Base-by-base conservation (phyloP, 2,888 invertebrate species). In the Melipona bicolor region DNA sequence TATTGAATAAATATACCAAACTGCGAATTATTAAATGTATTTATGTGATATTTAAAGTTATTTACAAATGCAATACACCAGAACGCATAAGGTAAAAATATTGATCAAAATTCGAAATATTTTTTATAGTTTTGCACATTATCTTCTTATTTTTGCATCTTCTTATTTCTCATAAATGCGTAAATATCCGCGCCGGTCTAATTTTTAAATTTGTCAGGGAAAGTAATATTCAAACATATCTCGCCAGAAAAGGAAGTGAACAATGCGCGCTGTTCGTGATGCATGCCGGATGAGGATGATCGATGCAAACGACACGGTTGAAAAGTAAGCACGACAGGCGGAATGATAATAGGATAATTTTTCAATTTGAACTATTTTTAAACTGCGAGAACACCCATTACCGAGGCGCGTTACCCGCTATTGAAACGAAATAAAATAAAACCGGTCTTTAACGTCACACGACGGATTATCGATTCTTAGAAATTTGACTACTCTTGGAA, bases 291-390 rank as follows among this genome's bases (percentile, higher is more conserved):
- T 27, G 36, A n/a, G 52, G 71, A 50, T 21, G 65, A 72, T 79
- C 75, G 79, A 83, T 79, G 76, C 43, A 17, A 61, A 68, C 24
- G 52, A 32, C 61, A 52, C 62, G 36, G 27, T n/a, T 36, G 56
- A n/a, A 59, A 59, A 59, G 15, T 54, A 50, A 36, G 36, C 32
- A 73, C 59, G 27, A 74, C 52, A 43, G 2, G 21, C 54, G 21
- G 50, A 71, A 62, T 21, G 62, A 62, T 74, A 79, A 74, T 74
- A 13, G 54, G n/a, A 49, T 52, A 79, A 74, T 74, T 79, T 24
- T 67, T 21, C 32, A 79, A 67, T 67, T 59, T 5, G 3, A 59
- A n/a, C n/a, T 24, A 24, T 59, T n/a, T n/a, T 59, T 24, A n/a
- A 59, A 15, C 56, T 15, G 56, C 56, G 56, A n/a, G 56, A n/a